Evolutionary conservation across 2,888 invertebrate species (phyloP).

Genomic region (Anaspis maculata): DNA sequence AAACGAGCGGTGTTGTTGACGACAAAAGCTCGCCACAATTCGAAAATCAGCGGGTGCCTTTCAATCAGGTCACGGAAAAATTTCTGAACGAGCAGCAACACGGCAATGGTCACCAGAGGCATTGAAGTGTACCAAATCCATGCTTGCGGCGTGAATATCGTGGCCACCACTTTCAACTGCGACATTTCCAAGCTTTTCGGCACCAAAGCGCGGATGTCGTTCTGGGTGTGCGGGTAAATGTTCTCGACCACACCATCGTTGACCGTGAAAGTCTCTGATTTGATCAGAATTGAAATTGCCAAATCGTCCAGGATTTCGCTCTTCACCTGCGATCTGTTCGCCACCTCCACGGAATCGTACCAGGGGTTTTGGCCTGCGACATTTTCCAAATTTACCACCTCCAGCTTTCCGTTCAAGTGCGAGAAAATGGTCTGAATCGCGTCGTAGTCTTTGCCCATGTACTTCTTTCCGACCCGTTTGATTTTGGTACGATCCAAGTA

Average conservation of each 20-base stretch:
- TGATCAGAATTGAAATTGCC: conserved; percentile 13
- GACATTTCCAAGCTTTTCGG: conserved; percentile 12
- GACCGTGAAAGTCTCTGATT: conserved; percentile 14
- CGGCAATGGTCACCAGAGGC: not conserved
- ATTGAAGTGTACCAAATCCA: not conserved
- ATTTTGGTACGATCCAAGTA: conserved; percentile 12
- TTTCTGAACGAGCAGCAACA: not conserved
- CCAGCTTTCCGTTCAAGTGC: conserved; percentile 16
- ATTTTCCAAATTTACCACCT: conserved; percentile 13
- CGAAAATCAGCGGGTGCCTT: not conserved
- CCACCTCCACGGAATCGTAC: conserved; percentile 9
- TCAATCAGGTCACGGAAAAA: not conserved
- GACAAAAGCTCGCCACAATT: conserved; percentile 6
- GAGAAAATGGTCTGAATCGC: conserved; percentile 13
- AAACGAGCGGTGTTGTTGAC: conserved; percentile 6
- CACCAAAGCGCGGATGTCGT: conserved; percentile 13
- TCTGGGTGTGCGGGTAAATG: conserved; percentile 18
- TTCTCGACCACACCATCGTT: conserved; percentile 17
- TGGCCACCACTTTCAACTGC: not conserved
- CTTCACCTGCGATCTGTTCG: conserved; percentile 9
- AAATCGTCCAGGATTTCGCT: conserved; percentile 7
- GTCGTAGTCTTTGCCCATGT: conserved; percentile 15
- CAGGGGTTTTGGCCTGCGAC: conserved; percentile 13
- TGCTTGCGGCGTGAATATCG: not conserved
- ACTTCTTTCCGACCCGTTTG: not conserved